Percentiles rank a stretch among this genome's conserved stretches.
phyloP scores from a whole-genome alignment of 2,113 vertebrate species.

The Onychostruthus taczanowskii region DNA sequence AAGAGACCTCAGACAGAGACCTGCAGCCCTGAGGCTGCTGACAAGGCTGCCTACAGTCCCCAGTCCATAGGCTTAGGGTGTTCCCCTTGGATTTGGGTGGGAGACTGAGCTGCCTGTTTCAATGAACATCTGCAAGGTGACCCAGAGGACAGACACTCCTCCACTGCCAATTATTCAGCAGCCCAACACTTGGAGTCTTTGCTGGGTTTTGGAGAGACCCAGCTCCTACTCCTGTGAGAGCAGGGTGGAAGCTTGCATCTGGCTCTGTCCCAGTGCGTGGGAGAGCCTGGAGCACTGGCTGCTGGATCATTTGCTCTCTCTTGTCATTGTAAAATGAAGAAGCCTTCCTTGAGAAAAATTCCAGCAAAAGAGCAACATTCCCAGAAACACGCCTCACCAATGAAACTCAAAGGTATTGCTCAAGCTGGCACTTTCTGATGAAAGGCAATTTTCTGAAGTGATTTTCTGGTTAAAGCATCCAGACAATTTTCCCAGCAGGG shows the following conservation, averaged over 20 bases:
- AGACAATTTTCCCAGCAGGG: neutral
- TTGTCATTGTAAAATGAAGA: neutral
- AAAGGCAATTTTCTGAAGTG: neutral
- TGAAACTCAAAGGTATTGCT: neutral
- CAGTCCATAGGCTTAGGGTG: neutral
- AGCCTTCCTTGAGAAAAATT: neutral
- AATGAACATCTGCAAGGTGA: neutral
- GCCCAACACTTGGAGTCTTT: neutral
- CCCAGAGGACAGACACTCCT: neutral
- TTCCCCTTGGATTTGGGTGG: neutral
- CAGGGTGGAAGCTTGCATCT: neutral
- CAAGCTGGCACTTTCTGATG: neutral
- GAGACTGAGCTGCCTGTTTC: neutral
- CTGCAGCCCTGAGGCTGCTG: neutral
- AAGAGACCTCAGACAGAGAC: neutral
- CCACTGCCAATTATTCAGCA: neutral
- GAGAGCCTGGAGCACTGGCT: accelerated
- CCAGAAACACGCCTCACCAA: neutral
- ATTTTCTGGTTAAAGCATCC: neutral
- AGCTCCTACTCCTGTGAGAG: neutral
- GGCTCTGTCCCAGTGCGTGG: neutral
- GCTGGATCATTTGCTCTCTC: neutral
- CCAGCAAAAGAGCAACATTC: neutral
- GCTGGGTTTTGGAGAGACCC: accelerated
- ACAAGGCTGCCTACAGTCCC: neutral